phyloP scores from a whole-genome alignment of 2,113 vertebrate genomes.

The Ceyx cyanopectus region DNA sequence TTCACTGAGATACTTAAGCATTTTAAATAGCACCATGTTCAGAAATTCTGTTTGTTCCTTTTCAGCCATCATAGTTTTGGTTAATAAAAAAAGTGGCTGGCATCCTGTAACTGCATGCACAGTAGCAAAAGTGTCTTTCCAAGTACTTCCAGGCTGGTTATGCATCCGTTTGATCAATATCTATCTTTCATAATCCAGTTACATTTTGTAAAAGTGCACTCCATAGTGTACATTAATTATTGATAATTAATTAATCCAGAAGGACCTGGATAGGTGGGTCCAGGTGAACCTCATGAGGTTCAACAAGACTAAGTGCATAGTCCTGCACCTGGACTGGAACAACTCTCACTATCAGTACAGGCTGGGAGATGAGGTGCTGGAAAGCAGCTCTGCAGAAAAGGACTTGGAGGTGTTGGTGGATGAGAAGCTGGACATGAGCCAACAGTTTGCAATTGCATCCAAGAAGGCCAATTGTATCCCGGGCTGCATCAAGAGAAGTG shows the following conservation, averaged over 20 bases:
- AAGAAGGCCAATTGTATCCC: too few relatives aligned
- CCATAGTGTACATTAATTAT: background rate
- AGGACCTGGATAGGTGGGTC: too few relatives aligned
- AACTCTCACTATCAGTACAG: too few relatives aligned
- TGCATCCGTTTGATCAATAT: background rate
- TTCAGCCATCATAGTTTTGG: background rate
- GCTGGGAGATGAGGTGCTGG: too few relatives aligned
- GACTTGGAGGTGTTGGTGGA: too few relatives aligned
- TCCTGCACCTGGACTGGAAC: too few relatives aligned
- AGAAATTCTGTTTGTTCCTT: background rate
- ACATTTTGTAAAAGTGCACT: background rate
- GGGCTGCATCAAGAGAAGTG: too few relatives aligned
- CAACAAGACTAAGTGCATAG: too few relatives aligned
- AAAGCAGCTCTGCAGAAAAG: too few relatives aligned
- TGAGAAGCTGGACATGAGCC: too few relatives aligned
- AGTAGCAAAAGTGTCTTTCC: background rate
- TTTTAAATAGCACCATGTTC: background rate
- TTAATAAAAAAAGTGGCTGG: background rate
- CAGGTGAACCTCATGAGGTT: too few relatives aligned
- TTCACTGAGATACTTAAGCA: background rate
- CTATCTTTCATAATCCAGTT: background rate
- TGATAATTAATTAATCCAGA: background rate
- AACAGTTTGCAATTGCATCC: too few relatives aligned
- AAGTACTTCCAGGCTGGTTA: background rate
- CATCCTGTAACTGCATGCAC: background rate